Evolutionary conservation across 53 echinoderm and acorn worm genomes (phyloP).

Genomic region (Arbacia lixula): DNA sequence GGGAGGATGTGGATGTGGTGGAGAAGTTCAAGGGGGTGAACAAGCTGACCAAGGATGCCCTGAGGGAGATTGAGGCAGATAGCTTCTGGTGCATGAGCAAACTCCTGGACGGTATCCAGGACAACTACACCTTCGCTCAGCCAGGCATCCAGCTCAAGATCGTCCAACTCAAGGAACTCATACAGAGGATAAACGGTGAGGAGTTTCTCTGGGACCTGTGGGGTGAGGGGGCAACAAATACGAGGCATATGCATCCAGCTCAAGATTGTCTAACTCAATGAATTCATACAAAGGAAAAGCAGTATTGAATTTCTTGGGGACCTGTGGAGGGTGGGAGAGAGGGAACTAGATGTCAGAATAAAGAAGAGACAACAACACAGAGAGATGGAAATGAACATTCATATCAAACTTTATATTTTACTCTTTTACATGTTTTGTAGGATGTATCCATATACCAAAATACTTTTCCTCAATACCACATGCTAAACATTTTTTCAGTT

Average conservation of each 20-base stretch:
- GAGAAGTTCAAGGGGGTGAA: slow-evolving; percentile 61
- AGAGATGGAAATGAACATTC: no score
- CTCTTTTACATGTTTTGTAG: no score
- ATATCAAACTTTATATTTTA: no score
- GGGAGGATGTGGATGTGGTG: slow-evolving; percentile 44
- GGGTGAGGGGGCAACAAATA: no score
- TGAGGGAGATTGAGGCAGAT: slow-evolving; percentile 90
- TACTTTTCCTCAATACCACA: no score
- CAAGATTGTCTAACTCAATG: slow-evolving; percentile 87
- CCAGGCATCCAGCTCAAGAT: slow-evolving; percentile 96
- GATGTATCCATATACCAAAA: no score
- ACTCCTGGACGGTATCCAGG: slow-evolving; percentile 94
- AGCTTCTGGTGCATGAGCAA: slow-evolving; percentile 99
- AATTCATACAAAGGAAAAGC: slow-evolving; percentile 94
- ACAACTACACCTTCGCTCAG: slow-evolving; percentile 98
- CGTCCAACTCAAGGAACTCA: slow-evolving; percentile 88
- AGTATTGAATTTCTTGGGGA: no score
- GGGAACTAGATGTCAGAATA: no score
- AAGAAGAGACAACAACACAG: no score
- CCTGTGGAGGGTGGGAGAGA: no score
- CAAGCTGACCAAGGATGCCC: slow-evolving; percentile 65
- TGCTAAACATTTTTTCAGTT: no score
- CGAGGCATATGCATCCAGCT: slow-evolving; percentile 95
- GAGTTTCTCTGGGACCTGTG: no score
- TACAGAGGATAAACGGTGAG: slow-evolving; percentile 96